Conservation (phyloP, 2,797 vertebrate genomes). For the Lepilemur ruficaudatus region DNA sequence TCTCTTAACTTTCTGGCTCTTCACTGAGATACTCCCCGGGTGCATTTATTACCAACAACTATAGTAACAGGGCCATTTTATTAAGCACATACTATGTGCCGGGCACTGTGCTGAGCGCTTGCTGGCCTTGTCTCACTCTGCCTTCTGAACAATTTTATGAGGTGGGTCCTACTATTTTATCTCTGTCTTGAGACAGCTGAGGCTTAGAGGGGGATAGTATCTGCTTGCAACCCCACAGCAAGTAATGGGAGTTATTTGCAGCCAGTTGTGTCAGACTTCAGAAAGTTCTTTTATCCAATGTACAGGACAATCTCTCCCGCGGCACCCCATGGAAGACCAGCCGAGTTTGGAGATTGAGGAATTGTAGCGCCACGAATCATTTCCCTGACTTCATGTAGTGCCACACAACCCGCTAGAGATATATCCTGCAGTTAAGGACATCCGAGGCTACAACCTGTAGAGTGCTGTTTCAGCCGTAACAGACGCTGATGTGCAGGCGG, state of each 20-base stretch:
- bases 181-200: neutral
- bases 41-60: neutral
- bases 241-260: neutral
- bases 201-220: neutral
- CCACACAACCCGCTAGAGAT: neutral
- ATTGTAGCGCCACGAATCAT: neutral
- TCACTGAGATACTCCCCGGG: neutral
- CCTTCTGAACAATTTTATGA: neutral
- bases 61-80: neutral
- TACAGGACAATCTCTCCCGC: rapidly evolving
- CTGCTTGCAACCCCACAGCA: neutral
- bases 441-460: neutral
- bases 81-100: neutral
- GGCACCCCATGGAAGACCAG: neutral
- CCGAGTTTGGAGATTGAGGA: neutral
- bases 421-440: neutral
- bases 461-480: neutral
- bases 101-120: neutral
- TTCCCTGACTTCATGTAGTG: neutral
- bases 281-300: neutral
- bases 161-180: neutral
- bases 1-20: neutral
- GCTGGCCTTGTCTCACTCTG: neutral
- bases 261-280: neutral
- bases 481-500: too few species aligned